phyloP scores from a whole-genome alignment of 2,113 vertebrate genomes.

The Datnioides undecimradiatus region DNA sequence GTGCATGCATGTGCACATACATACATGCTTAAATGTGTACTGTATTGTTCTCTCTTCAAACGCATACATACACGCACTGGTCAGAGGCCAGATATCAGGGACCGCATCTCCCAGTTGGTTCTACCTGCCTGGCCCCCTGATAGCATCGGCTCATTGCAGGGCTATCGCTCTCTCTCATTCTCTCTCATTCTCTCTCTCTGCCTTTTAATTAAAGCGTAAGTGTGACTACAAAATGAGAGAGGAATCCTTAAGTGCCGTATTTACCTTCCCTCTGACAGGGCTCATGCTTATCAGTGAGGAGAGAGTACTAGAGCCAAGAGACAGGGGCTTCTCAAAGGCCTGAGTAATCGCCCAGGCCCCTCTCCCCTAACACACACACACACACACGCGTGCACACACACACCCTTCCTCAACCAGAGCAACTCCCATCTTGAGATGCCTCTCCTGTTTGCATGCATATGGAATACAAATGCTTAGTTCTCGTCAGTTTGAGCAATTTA shows the following conservation, averaged over 20 bases:
- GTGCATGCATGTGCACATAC: slow-evolving; percentile 6
- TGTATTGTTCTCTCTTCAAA: slow-evolving; percentile 33
- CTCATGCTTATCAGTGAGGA: slow-evolving; percentile 76
- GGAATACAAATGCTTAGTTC: slow-evolving; percentile 50
- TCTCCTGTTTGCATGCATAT: slow-evolving; percentile 22
- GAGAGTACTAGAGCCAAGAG: slow-evolving; percentile 59
- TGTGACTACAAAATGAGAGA: slow-evolving; percentile 84
- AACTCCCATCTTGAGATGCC: slow-evolving; percentile 17
- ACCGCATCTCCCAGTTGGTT: slow-evolving; percentile 56
- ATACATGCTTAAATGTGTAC: slow-evolving; percentile 34
- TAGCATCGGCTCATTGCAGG: slow-evolving; percentile 81
- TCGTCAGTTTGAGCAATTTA: slow-evolving; percentile 17
- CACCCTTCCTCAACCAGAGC: slow-evolving; percentile 22
- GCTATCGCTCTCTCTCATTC: slow-evolving; percentile 71
- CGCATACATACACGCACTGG: slow-evolving; percentile 32
- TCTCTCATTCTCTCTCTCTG: slow-evolving; percentile 53
- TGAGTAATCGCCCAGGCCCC: slow-evolving; percentile 66
- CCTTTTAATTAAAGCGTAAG: slow-evolving; percentile 84
- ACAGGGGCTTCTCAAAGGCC: slow-evolving; percentile 71
- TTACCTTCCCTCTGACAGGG: slow-evolving; percentile 80
- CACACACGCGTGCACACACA: slow-evolving; percentile 24
- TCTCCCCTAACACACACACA: slow-evolving; percentile 15
- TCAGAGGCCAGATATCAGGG: slow-evolving; percentile 59
- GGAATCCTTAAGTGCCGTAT: slow-evolving; percentile 84
- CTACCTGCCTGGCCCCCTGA: slow-evolving; percentile 68